A percentile compares a stretch with the other conserved stretches of the same genome.
phyloP scores from a whole-genome alignment of 2,888 invertebrate genomes.

The Drosophila fungiperda region DNA sequence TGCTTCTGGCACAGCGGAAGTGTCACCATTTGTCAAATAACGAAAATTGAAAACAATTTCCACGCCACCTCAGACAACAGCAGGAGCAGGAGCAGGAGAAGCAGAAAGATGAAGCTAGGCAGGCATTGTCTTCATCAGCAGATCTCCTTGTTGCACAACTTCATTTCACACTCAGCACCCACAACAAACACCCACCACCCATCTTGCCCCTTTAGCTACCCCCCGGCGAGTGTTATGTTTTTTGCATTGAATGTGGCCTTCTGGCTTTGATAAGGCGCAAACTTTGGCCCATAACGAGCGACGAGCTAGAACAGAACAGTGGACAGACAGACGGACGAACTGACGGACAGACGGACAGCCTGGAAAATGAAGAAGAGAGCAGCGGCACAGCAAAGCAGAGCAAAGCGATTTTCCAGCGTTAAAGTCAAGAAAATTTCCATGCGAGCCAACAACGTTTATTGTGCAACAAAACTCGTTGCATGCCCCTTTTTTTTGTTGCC shows the following conservation, averaged over 20 bases:
- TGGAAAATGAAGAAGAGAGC: not conserved
- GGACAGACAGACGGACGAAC: not conserved
- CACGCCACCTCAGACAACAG: slow-evolving; percentile 57
- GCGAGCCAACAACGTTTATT: slow-evolving; percentile 48
- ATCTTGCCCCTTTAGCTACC: not conserved
- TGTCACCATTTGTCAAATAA: slow-evolving; percentile 84
- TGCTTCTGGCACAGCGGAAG: slow-evolving; percentile 75
- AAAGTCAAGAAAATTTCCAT: slow-evolving; percentile 56
- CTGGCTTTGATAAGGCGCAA: slow-evolving; percentile 56
- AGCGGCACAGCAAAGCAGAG: slow-evolving; percentile 4
- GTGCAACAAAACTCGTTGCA: slow-evolving; percentile 26
- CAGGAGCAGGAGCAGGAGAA: slow-evolving; percentile 17
- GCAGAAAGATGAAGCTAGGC: slow-evolving; percentile 1
- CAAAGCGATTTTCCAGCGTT: slow-evolving; percentile 27
- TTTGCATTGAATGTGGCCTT: slow-evolving; percentile 60
- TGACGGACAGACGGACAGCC: not conserved
- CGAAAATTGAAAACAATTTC: slow-evolving; percentile 84
- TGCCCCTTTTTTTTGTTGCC: not conserved
- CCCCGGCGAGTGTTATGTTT: slow-evolving; percentile 32
- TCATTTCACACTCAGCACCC: slow-evolving; percentile 57
- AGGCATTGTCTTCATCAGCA: slow-evolving; percentile 56
- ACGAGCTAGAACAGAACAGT: slow-evolving; percentile 9
- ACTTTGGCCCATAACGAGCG: slow-evolving; percentile 58
- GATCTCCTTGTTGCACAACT: slow-evolving; percentile 50
- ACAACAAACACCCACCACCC: not conserved